Evolutionary conservation across 35 echinoderm and acorn worm species (phyloP).

Genomic region (Patiria miniata): DNA sequence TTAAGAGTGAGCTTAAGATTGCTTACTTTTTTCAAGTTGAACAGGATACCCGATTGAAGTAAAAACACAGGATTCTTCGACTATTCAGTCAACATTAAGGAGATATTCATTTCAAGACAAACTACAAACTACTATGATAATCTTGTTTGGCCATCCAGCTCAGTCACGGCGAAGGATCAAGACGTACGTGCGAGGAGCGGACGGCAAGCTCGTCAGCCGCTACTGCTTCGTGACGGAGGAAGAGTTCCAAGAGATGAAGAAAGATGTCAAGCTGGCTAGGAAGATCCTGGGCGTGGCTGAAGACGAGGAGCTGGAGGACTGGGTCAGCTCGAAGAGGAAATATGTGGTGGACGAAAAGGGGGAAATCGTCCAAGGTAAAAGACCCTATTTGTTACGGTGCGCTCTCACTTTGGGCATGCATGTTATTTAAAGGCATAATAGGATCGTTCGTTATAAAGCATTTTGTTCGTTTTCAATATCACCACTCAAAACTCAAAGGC

Average conservation of each 20-base stretch:
- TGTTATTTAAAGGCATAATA: not conserved
- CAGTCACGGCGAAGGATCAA: slow-evolving; percentile 70
- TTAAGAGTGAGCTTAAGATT: too few relatives aligned
- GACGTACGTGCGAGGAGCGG: slow-evolving; percentile 67
- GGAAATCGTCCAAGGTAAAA: slow-evolving; percentile 76
- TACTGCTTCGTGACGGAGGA: slow-evolving; percentile 78
- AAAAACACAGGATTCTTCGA: too few relatives aligned
- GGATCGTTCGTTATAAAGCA: not conserved
- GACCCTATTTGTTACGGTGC: not conserved
- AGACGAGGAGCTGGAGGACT: slow-evolving; percentile 71
- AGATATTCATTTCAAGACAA: too few relatives aligned
- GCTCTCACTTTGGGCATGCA: not conserved
- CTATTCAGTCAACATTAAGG: too few relatives aligned
- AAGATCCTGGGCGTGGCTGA: slow-evolving; percentile 70
- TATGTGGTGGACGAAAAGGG: slow-evolving; percentile 66
- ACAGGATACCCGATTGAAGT: too few relatives aligned
- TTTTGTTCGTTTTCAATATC: too few relatives aligned
- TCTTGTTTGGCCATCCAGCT: not conserved
- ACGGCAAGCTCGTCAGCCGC: slow-evolving; percentile 53
- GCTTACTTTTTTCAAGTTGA: too few relatives aligned
- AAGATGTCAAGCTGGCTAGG: slow-evolving; percentile 54
- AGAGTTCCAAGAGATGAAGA: slow-evolving; percentile 79
- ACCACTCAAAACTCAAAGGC: too few relatives aligned
- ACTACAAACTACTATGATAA: too few relatives aligned
- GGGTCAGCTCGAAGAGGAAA: slow-evolving; percentile 47